A percentile compares a stretch with the other conserved stretches of the same genome.
These are phyloP conservation scores for Chiloscyllium plagiosum DNA, from an alignment of 2,113 vertebrate species.

Conservation along the genomic window DNA sequence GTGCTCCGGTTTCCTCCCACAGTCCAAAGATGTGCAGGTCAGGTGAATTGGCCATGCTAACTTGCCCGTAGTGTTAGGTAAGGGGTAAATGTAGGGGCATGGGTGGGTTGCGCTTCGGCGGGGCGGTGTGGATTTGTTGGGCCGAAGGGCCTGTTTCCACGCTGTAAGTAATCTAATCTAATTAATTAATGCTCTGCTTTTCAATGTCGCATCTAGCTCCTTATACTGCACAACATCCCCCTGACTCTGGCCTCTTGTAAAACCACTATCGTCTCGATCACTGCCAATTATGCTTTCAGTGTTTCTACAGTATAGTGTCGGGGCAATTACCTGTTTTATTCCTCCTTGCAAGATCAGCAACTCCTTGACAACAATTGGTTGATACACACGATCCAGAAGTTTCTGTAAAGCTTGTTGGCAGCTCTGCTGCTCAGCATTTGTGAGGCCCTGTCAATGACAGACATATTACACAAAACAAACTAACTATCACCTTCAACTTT, in stretches of 20 bases:
- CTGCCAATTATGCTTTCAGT: not conserved
- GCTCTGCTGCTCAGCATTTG: constrained; percentile 55
- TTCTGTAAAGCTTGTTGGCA: constrained; percentile 60
- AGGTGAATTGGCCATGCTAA: no score
- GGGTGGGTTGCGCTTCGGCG: no score
- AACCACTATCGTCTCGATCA: not conserved
- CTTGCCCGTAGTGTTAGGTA: no score
- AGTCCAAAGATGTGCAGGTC: no score
- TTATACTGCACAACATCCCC: not conserved
- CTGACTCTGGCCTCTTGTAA: not conserved
- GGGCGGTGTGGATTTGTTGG: no score
- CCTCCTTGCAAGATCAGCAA: constrained; percentile 82
- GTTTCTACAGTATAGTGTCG: not conserved
- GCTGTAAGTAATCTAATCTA: no score
- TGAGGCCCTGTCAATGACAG: constrained; percentile 57
- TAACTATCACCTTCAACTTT: not conserved
- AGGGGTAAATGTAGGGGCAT: no score
- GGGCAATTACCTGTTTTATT: constrained; percentile 66
- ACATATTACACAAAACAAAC: not conserved
- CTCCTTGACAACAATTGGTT: constrained; percentile 78
- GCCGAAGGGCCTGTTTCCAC: no score
- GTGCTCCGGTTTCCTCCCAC: no score
- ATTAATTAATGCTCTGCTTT: no score
- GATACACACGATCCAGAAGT: constrained; percentile 76
- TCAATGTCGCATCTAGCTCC: no score